Conservation (phyloP, 2,113 vertebrate genomes). For the Butorides virescens region DNA sequence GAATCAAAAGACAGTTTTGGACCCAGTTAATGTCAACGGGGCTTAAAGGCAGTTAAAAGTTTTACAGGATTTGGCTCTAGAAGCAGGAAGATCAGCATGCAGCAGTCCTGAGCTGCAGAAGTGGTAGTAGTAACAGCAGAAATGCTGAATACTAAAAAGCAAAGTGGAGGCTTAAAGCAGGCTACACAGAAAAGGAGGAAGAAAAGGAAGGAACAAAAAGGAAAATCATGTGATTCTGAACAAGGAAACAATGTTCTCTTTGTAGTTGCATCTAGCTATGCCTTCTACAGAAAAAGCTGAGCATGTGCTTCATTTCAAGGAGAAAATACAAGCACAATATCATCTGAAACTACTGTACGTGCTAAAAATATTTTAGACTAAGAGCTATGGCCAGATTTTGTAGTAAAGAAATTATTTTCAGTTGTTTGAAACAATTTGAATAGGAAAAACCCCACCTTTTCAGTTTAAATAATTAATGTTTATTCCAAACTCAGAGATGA, state of each 20-base stretch:
- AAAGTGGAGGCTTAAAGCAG: slow-evolving; percentile 24
- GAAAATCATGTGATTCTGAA: slow-evolving; percentile 34
- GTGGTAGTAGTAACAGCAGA: not conserved
- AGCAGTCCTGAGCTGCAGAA: not conserved
- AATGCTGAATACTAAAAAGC: not conserved
- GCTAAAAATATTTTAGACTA: not conserved
- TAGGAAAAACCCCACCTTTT: not conserved
- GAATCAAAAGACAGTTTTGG: not conserved
- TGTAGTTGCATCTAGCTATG: not conserved
- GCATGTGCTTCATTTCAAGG: not conserved
- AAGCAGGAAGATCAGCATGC: not conserved
- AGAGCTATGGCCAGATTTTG: not conserved
- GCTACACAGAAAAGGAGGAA: not conserved
- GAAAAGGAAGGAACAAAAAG: slow-evolving; percentile 30
- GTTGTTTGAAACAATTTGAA: not conserved
- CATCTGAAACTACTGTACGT: not conserved
- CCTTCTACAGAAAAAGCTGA: not conserved
- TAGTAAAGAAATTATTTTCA: not conserved
- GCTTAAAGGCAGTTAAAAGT: not conserved
- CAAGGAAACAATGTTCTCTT: slow-evolving; percentile 22
- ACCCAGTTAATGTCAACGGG: not conserved
- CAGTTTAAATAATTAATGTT: not conserved
- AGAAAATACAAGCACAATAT: not conserved
- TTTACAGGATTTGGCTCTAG: not conserved
- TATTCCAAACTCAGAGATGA: not conserved